Evolutionary conservation across 2,797 vertebrate genomes (phyloP).

Genomic region (Chanos chanos): DNA sequence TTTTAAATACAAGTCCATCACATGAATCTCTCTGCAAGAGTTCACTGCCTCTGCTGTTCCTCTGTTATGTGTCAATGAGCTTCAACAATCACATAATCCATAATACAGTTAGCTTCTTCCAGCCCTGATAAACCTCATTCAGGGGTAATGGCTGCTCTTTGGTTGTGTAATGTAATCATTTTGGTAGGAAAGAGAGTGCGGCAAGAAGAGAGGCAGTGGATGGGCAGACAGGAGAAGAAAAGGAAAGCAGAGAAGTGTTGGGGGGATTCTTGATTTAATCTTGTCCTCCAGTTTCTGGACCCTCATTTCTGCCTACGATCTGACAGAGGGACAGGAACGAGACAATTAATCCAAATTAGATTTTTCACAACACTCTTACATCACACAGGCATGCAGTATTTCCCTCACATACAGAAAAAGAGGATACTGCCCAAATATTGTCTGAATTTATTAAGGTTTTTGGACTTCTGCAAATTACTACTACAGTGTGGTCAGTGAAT

Average conservation of each 20-base stretch:
- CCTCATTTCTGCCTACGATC: slow-evolving; percentile 59
- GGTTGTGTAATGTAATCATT: slow-evolving; percentile 74
- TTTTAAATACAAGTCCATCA: too few species aligned
- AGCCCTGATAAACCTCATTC: slow-evolving; percentile 57
- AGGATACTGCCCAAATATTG: slow-evolving; percentile 51
- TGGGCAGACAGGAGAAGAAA: slow-evolving; percentile 49
- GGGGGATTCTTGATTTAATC: slow-evolving; percentile 72
- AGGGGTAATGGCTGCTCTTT: slow-evolving; percentile 70
- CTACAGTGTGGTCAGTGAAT: too few species aligned
- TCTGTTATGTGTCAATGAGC: slow-evolving; percentile 68
- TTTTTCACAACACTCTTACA: slow-evolving; percentile 60
- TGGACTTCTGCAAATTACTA: too few species aligned
- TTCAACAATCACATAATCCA: slow-evolving; percentile 75
- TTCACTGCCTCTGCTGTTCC: slow-evolving; percentile 67
- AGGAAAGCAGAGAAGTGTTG: slow-evolving; percentile 56
- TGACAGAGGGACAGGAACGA: slow-evolving; percentile 62
- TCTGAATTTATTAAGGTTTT: slow-evolving; percentile 40
- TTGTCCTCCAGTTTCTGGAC: slow-evolving; percentile 57
- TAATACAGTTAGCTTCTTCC: slow-evolving; percentile 68
- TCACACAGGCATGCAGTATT: slow-evolving; percentile 58
- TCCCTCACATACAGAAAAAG: slow-evolving; percentile 42
- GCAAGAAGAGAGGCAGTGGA: slow-evolving; percentile 47
- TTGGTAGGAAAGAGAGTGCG: slow-evolving; percentile 44
- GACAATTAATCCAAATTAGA: slow-evolving; percentile 70
- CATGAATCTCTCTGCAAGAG: slow-evolving; percentile 44